phyloP scores from a whole-genome alignment of 2,113 vertebrate genomes.

The Catharus fuscescens region DNA sequence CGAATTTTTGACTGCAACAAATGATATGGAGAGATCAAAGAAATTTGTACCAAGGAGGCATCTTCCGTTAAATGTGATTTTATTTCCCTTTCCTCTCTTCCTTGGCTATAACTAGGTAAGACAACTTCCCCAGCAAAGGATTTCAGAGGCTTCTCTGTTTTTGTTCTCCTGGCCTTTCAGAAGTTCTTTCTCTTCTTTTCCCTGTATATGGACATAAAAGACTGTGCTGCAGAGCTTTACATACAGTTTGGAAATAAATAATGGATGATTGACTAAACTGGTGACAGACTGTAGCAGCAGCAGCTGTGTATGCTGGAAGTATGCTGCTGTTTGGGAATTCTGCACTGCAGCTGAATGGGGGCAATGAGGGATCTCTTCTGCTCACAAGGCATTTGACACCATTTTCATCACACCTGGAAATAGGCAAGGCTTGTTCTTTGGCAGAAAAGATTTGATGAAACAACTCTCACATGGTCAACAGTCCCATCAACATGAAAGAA shows the following conservation, averaged over 20 bases:
- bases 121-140: not conserved
- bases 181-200: constrained; percentile 1
- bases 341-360: not conserved
- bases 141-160: not conserved
- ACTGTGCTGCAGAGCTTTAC: not conserved
- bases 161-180: not conserved
- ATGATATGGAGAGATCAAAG: not conserved
- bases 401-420: not conserved
- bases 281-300: constrained; percentile 44
- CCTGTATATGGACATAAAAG: not conserved
- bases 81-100: not conserved
- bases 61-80: not conserved
- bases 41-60: not conserved
- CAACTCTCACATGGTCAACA: not conserved
- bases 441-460: not conserved
- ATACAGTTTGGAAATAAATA: constrained; percentile 58
- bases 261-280: constrained; percentile 48
- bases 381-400: not conserved
- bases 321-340: not conserved
- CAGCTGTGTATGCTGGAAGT: constrained; percentile 16
- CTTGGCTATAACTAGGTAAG: not conserved
- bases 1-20: not conserved
- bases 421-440: not conserved
- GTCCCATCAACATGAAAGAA: not conserved
- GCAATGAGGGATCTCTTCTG: not conserved